Percentiles rank a stretch among this genome's conserved stretches.
Evolutionary conservation across 1,140 invertebrate species (phyloP).

Genomic region (Lepidurus couesii): DNA sequence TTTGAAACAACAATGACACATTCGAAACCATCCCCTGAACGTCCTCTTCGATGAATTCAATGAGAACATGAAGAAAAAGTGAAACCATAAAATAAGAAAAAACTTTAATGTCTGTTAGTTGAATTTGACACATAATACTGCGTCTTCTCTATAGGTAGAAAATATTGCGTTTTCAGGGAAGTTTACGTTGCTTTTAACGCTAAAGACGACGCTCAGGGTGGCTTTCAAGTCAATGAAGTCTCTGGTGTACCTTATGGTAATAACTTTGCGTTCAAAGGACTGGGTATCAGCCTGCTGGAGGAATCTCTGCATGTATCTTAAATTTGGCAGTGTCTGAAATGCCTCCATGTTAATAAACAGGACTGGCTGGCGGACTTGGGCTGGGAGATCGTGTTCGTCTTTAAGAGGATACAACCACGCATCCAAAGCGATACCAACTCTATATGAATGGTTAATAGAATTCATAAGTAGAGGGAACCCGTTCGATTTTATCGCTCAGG

Average conservation of each 20-base stretch:
- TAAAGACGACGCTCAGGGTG: not conserved
- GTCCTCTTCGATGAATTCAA: too few relatives aligned
- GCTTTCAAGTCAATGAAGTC: conserved; percentile 25
- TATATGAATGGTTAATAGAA: conserved; percentile 38
- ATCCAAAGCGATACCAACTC: conserved; percentile 56
- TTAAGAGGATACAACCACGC: conserved; percentile 65
- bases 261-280: conserved; percentile 32
- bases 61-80: too few relatives aligned
- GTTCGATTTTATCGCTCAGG: too few relatives aligned
- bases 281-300: conserved; percentile 35
- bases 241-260: conserved; percentile 39
- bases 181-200: not conserved
- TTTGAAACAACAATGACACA: not conserved
- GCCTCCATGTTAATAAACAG: conserved; percentile 60
- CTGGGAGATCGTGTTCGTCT: conserved; percentile 47
- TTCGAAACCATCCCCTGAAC: too few relatives aligned
- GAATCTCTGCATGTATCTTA: conserved; percentile 52
- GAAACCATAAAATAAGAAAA: too few relatives aligned
- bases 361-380: conserved; percentile 51
- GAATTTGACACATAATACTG: too few relatives aligned
- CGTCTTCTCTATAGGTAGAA: too few relatives aligned
- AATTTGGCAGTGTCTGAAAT: conserved; percentile 58
- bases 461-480: conserved; percentile 19
- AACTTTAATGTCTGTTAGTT: too few relatives aligned
- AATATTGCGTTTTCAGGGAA: too few relatives aligned